phyloP scores from a whole-genome alignment of 1,140 invertebrate genomes.

The Cotesia glomerata region DNA sequence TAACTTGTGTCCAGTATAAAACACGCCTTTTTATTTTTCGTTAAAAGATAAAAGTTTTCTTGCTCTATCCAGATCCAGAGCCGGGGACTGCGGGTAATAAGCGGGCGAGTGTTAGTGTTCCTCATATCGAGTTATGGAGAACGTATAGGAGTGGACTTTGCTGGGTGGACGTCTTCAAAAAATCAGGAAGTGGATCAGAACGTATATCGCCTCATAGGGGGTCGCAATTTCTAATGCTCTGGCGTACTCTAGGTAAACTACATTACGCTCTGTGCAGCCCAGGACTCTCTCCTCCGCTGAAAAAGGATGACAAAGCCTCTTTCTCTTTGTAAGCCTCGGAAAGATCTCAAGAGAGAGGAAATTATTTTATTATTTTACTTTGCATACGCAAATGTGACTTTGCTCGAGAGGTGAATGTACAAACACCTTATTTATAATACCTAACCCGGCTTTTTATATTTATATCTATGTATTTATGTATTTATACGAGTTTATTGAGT shows the following conservation, averaged over 20 bases:
- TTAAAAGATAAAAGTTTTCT: conserved; percentile 26
- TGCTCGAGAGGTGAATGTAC: conserved; percentile 2
- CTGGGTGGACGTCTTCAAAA: conserved; percentile 52
- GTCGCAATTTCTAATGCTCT: conserved; percentile 33
- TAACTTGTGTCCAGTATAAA: conserved; percentile 29
- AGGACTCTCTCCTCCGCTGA: conserved; percentile 17
- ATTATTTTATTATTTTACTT: background rate
- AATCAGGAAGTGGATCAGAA: conserved; percentile 50
- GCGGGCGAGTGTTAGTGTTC: no score
- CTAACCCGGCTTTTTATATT: background rate
- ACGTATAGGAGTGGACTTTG: conserved; percentile 41
- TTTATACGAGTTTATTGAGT: background rate
- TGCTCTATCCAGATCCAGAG: no score
- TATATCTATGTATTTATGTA: background rate
- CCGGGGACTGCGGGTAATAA: no score
- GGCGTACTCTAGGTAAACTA: no score
- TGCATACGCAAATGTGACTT: background rate
- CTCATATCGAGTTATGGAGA: background rate
- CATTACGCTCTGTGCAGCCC: no score
- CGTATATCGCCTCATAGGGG: conserved; percentile 23
- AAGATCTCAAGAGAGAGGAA: background rate
- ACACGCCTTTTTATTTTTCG: conserved; percentile 33
- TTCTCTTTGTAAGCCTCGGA: background rate
- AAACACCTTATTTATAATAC: background rate
- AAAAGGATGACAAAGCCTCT: conserved; percentile 10